Evolutionary conservation across 2,888 invertebrate genomes (phyloP), one percentile per base, ranked within the genome.

Genomic region (Epinotia nisella): DNA sequence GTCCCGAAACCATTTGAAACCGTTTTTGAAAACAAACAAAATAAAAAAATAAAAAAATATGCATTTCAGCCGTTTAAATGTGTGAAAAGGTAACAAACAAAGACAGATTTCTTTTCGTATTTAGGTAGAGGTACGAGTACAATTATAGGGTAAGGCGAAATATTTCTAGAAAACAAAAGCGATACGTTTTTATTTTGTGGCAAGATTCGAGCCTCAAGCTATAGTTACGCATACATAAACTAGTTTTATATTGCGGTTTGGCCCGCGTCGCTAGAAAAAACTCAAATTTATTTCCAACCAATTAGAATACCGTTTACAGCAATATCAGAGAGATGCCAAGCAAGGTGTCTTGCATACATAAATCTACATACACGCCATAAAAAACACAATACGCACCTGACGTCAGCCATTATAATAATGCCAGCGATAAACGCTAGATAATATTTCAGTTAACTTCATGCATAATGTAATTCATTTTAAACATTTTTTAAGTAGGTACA

Each of bases 391-490:
- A 67, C 61, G 71, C 72, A 72, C 67, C 72, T 72, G 72, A 72
- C 56, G 67, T 61, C 15, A 67, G 45, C 49, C 29, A 73, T 73
- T 73, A 73, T 69, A 69, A 73, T 73, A 73, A 73, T 73, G 69
- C 41, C 61, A 41, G n/a, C 62, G 69, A 73, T 73, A 73, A 73
- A 58, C 69, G 73, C 58, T 64, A 73, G 73, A 73, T 73, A 67
- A 67, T 71, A 71, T 66, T 71, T 73, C 68, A 73, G 62, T 68
- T 73, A 64, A 53, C 73, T 68, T 51, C 73, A 73, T 73, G 69
- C 68, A 73, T 73, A 73, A 73, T 73, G 73, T 69, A 73, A 64
- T 69, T 64, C 69, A 58, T 71, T 45, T 61, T 35, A 29, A 68
- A 69, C 61, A 62, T 64, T 69, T 68, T 70, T 73, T 73, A 62